A percentile compares a stretch with the other conserved stretches of the same genome.
These are phyloP conservation scores for Scaptodrosophila latifasciaeformis DNA, from an alignment of 2,888 invertebrate genomes.

Conservation along the genomic window DNA sequence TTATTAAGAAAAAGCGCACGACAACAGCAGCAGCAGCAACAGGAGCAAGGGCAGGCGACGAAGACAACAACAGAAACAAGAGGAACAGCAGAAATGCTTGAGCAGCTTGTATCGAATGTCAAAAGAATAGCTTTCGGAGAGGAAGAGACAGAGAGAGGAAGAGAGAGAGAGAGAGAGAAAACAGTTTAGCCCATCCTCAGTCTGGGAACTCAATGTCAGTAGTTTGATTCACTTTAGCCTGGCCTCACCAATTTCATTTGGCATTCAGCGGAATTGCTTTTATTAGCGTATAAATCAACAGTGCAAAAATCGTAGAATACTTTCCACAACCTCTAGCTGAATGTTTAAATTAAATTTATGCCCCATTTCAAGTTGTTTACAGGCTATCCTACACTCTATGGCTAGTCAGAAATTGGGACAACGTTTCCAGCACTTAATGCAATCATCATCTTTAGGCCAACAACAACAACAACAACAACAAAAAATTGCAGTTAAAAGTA, in stretches of 20 bases:
- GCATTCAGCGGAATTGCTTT: constrained; percentile 63
- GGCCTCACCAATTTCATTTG: constrained; percentile 55
- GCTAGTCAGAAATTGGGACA: constrained; percentile 8
- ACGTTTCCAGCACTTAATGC: constrained; percentile 25
- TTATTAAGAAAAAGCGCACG: constrained; percentile 22
- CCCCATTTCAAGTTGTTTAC: constrained; percentile 63
- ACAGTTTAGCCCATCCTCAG: too few species aligned
- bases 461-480: neutral
- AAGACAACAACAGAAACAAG: constrained; percentile 16
- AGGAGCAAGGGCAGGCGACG: constrained; percentile 11
- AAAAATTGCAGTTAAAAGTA: constrained; percentile 9
- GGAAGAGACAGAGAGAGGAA: too few species aligned
- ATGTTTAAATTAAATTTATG: constrained; percentile 65
- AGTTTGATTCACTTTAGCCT: too few species aligned
- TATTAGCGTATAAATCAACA: constrained; percentile 66
- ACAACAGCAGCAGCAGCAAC: constrained; percentile 6
- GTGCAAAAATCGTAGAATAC: constrained; percentile 63
- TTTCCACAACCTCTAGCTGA: constrained; percentile 29
- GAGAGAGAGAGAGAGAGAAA: too few species aligned
- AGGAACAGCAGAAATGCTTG: constrained; percentile 22
- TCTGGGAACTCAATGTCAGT: too few species aligned
- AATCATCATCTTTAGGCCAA: constrained; percentile 24
- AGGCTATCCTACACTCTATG: constrained; percentile 45
- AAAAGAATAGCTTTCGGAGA: constrained; percentile 37
- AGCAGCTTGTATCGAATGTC: constrained; percentile 57